These are phyloP conservation scores for Pandemis corylana DNA, from an alignment of 2,888 invertebrate species.

Conservation along the genomic window DNA sequence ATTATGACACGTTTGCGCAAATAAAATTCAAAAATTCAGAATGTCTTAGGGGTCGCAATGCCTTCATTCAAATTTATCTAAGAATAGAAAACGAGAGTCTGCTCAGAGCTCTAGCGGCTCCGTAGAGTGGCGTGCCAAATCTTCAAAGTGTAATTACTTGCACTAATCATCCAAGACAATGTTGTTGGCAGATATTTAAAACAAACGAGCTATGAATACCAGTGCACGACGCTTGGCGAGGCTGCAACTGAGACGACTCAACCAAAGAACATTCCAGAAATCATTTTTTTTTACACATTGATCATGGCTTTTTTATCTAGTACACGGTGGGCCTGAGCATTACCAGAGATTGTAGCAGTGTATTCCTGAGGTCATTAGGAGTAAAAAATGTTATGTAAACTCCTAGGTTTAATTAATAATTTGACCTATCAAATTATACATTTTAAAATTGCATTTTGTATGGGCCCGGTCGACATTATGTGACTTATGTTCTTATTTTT, in stretches of 20 bases:
- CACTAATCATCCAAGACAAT: conserved; percentile 16
- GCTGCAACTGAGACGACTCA: neutral
- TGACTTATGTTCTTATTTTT: too few species aligned
- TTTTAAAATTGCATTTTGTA: too few species aligned
- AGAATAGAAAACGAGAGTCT: neutral
- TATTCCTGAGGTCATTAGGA: too few species aligned
- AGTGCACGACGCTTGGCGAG: neutral
- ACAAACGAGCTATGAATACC: conserved; percentile 21
- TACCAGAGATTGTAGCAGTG: neutral
- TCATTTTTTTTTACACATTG: neutral
- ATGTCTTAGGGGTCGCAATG: too few species aligned
- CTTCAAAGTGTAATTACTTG: conserved; percentile 26
- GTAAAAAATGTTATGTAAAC: too few species aligned
- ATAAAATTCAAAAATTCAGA: too few species aligned
- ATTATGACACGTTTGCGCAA: too few species aligned
- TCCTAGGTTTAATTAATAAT: too few species aligned
- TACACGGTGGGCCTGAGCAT: too few species aligned
- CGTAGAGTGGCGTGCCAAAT: conserved; percentile 22
- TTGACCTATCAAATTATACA: too few species aligned
- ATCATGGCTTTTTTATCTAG: neutral
- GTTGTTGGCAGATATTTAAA: conserved; percentile 34
- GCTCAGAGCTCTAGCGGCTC: neutral
- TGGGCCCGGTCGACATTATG: too few species aligned
- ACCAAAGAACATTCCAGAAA: neutral
- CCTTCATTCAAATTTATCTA: neutral